phyloP scores from a whole-genome alignment of 1,140 invertebrate genomes.

The Eupeodes corollae region DNA sequence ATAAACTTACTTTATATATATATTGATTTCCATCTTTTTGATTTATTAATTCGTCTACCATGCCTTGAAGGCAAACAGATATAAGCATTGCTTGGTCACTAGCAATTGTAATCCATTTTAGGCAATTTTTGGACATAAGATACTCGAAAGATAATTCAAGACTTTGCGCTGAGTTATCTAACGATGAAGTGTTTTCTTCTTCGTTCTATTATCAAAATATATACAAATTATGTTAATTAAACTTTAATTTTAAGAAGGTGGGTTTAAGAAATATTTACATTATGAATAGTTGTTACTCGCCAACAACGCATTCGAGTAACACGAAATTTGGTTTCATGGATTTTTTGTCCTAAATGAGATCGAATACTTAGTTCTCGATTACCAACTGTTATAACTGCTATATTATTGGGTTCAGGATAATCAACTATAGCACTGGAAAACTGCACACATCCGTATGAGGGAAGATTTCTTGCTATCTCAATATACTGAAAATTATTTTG shows the following conservation, averaged over 20 bases:
- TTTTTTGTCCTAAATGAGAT: conserved; percentile 39
- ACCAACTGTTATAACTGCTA: conserved; percentile 59
- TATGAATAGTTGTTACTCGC: conserved; percentile 80
- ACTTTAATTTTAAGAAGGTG: conserved; percentile 29
- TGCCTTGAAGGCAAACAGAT: conserved; percentile 85
- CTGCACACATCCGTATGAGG: conserved; percentile 82
- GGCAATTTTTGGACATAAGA: conserved; percentile 78
- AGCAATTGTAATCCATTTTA: conserved; percentile 84
- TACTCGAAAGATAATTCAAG: conserved; percentile 93
- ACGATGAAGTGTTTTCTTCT: conserved; percentile 12
- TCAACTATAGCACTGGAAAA: conserved; percentile 40
- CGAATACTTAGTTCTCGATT: conserved; percentile 67
- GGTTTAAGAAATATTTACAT: too few relatives aligned
- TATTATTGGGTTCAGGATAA: conserved; percentile 58
- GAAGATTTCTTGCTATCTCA: conserved; percentile 62
- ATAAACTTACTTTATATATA: background rate
- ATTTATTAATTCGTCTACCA: conserved; percentile 87
- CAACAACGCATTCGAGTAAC: conserved; percentile 93
- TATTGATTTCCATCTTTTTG: conserved; percentile 52
- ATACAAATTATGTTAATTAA: conserved; percentile 16
- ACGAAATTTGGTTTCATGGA: conserved; percentile 74
- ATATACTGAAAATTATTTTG: conserved; percentile 57
- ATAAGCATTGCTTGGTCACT: conserved; percentile 89
- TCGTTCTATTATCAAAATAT: conserved; percentile 3
- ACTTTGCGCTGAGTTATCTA: conserved; percentile 22